Evolutionary conservation across 2,797 vertebrate genomes (phyloP), one percentile per base, ranked within the genome.

Genomic region (Etheostoma perlongum): DNA sequence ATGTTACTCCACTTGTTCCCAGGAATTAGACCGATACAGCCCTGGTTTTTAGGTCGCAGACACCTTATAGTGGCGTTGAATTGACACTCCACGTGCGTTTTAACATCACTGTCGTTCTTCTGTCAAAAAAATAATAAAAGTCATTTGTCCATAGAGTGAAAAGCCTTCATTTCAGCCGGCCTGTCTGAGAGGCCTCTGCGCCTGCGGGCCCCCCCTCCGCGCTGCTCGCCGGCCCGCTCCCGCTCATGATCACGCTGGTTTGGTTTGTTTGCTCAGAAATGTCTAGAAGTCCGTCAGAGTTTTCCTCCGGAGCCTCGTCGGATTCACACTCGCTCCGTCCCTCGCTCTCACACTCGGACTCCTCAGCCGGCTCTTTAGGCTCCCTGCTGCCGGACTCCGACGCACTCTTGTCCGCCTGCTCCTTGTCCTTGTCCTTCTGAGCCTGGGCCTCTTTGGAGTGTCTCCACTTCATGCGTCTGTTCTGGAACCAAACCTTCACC

Each of bases 401-500:
- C 40, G 49, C 62, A 0, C 78, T 74, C 72, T 54, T 96, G 46
- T 97, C 96, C 4, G 93, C 83, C 19, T 95, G 93, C 33, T 96
- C 97, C 78, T 97, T 97, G 62, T 99, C 97, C 80, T 99, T 99
- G 87, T 99, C 98, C 78, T 98, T 99, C 89, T 99, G 98, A 1
- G 97, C 97, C 90, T 99, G 98, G 0, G 98, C 98, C 89, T 99
- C 98, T 82, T 99, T 99, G 63, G 98, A 99, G 85, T 99, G 98
- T 70, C 98, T 94, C 98, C 98, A 99, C 88, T 98, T 98, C 97
- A 98, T 98, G 77, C 97, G 93, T 19, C 97, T 89, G 94, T 98
- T 98, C 92, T 98, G 97, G 88, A 98, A 98, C 97, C 97, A 98
- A n/a, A 98, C 97, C 73, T 98, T 98, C 11, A 98, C 97, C 97